These are phyloP conservation scores for Drosophila malerkotliana DNA, from an alignment of 1,140 invertebrate genomes.

Conservation along the genomic window DNA sequence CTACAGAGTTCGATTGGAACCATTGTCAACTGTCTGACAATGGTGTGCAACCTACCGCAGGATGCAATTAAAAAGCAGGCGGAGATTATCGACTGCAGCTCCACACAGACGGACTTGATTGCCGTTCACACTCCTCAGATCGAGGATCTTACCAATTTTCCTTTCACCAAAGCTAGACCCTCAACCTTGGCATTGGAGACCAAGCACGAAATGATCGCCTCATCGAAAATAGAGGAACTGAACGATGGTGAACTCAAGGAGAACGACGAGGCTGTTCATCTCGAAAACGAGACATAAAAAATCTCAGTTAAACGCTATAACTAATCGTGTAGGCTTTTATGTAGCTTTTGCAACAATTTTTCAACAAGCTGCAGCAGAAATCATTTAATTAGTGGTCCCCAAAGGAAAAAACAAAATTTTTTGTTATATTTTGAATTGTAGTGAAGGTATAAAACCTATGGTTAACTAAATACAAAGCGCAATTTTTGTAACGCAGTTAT, in stretches of 20 bases:
- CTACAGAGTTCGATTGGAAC: constrained; percentile 90
- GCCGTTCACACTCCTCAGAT: constrained; percentile 90
- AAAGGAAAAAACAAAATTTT: constrained; percentile 11
- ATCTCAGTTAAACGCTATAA: constrained; percentile 46
- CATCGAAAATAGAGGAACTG: constrained; percentile 29
- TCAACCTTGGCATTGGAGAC: constrained; percentile 76
- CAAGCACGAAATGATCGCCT: constrained; percentile 44
- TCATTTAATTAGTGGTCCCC: constrained; percentile 18
- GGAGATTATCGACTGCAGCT: constrained; percentile 84
- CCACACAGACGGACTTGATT: constrained; percentile 91
- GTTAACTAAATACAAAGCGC: constrained; percentile 66
- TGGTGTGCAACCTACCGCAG: constrained; percentile 85
- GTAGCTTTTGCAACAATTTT: constrained; percentile 70
- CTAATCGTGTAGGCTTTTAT: constrained; percentile 47
- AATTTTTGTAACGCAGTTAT: constrained; percentile 70
- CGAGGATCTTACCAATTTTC: constrained; percentile 75
- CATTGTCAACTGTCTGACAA: constrained; percentile 88
- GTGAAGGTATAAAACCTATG: constrained; percentile 32
- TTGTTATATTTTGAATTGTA: constrained; percentile 41
- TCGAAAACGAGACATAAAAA: constrained; percentile 32
- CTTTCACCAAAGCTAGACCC: constrained; percentile 74
- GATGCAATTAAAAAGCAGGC: constrained; percentile 73
- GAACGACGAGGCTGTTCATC: constrained; percentile 27
- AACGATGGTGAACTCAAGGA: constrained; percentile 44
- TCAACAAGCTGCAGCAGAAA: constrained; percentile 28